A percentile compares a stretch with the other conserved stretches of the same genome.
phyloP scores from a whole-genome alignment of 2,888 invertebrate species.

The Cephus spinipes region DNA sequence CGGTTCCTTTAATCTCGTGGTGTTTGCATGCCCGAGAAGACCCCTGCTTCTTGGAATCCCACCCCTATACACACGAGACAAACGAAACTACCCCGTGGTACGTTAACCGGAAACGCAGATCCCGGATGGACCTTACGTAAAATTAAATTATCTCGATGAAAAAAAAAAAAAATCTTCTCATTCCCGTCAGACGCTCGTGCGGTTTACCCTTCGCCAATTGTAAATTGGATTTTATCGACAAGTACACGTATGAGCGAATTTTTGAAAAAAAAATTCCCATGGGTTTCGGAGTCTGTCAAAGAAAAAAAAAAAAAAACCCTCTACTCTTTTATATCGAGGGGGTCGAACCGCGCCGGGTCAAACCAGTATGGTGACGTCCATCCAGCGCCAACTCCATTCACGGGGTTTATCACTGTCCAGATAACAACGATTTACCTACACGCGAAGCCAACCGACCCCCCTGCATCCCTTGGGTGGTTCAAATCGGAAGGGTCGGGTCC shows the following conservation, averaged over 20 bases:
- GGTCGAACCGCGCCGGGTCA: too few species aligned
- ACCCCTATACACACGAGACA: slow-evolving; percentile 37
- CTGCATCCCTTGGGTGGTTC: background rate
- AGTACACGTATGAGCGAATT: too few species aligned
- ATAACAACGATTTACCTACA: slow-evolving; percentile 68
- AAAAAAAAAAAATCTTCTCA: background rate
- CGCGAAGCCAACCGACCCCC: slow-evolving; percentile 25
- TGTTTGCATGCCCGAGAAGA: slow-evolving; percentile 61
- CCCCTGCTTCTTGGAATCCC: slow-evolving; percentile 36
- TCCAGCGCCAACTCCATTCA: slow-evolving; percentile 61
- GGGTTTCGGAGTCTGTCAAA: too few species aligned
- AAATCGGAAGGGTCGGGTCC: slow-evolving; percentile 25
- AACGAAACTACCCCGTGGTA: slow-evolving; percentile 35
- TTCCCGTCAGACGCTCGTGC: too few species aligned
- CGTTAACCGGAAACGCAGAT: background rate
- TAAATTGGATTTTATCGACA: too few species aligned
- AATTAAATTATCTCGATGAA: slow-evolving; percentile 47
- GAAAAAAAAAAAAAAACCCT: too few species aligned
- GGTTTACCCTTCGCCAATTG: too few species aligned
- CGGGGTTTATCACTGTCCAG: slow-evolving; percentile 67
- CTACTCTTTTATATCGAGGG: too few species aligned
- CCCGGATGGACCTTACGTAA: slow-evolving; percentile 36
- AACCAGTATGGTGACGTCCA: slow-evolving; percentile 24
- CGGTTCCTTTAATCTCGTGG: slow-evolving; percentile 63
- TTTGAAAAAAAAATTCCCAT: too few species aligned